These are phyloP conservation scores for Platynereis dumerilii DNA, from an alignment of 2,888 invertebrate species.

Conservation along the genomic window DNA sequence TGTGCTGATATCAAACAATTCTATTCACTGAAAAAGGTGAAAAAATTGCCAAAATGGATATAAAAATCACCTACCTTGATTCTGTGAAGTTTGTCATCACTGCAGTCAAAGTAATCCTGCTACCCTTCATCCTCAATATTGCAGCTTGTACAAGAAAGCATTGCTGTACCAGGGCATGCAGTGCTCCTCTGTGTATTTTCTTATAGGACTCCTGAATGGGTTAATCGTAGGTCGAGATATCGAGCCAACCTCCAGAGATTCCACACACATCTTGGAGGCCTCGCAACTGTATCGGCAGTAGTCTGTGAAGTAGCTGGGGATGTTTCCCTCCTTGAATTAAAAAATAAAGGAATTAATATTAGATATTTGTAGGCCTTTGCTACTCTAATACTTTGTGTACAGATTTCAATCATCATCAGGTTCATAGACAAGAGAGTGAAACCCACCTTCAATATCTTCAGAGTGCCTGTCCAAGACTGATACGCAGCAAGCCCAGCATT, in stretches of 20 bases:
- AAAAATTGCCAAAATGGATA: no score
- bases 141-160: constrained; percentile 51
- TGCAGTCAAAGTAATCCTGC: no score
- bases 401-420: no score
- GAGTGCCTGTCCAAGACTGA: constrained; percentile 38
- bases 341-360: no score
- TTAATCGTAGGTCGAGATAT: constrained; percentile 45
- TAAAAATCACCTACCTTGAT: no score
- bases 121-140: no score
- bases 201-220: constrained; percentile 55
- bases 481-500: constrained; percentile 54
- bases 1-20: no score
- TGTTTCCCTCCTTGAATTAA: constrained; percentile 42
- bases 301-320: constrained; percentile 55
- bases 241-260: constrained; percentile 36
- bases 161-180: constrained; percentile 55
- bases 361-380: no score
- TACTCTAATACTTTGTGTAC: no score
- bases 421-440: no score
- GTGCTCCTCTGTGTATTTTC: constrained; percentile 46
- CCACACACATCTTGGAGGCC: constrained; percentile 41
- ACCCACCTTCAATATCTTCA: constrained; percentile 40
- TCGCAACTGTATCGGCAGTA: constrained; percentile 53
- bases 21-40: no score
- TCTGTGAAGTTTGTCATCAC: no score